Conservation (phyloP, 2,113 vertebrate species). For the Vombatus ursinus region DNA sequence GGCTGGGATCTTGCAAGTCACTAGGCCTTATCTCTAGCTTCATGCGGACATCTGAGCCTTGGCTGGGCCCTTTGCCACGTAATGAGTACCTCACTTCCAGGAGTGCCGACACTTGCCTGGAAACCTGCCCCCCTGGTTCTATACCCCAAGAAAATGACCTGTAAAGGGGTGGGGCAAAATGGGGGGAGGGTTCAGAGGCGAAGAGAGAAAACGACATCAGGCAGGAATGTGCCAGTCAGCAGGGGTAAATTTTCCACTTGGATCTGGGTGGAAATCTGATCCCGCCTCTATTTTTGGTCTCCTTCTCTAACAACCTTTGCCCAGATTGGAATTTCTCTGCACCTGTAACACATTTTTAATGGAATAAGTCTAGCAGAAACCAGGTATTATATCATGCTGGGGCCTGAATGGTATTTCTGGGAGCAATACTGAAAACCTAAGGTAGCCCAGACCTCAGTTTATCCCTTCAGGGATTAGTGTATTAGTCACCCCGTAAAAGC, state of each 20-base stretch:
- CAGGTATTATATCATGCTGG: slow-evolving; percentile 80
- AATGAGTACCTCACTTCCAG: slow-evolving; percentile 17
- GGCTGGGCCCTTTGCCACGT: not conserved
- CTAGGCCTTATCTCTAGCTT: not conserved
- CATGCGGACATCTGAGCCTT: not conserved
- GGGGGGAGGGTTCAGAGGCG: slow-evolving; percentile 31
- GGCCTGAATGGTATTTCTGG: slow-evolving; percentile 75
- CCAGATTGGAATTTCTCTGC: slow-evolving; percentile 83
- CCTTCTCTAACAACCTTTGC: slow-evolving; percentile 83
- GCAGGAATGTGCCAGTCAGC: slow-evolving; percentile 85
- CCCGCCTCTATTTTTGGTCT: slow-evolving; percentile 82
- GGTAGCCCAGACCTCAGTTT: slow-evolving; percentile 76
- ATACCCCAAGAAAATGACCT: slow-evolving; percentile 23
- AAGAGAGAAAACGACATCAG: slow-evolving; percentile 78
- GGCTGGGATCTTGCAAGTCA: slow-evolving; percentile 11
- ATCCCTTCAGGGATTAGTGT: slow-evolving; percentile 79
- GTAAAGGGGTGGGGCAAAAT: slow-evolving; percentile 30
- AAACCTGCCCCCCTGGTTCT: slow-evolving; percentile 30
- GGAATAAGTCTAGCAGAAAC: slow-evolving; percentile 80
- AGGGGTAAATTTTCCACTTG: slow-evolving; percentile 83
- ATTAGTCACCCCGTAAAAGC: slow-evolving; percentile 81
- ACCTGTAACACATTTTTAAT: slow-evolving; percentile 84
- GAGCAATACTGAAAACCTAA: slow-evolving; percentile 54
- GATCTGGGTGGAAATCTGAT: slow-evolving; percentile 84
- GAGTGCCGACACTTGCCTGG: slow-evolving; percentile 14